A percentile compares a stretch with the other conserved stretches of the same genome.
Evolutionary conservation across 2,888 invertebrate genomes (phyloP).

Genomic region (Pollenia amentaria): DNA sequence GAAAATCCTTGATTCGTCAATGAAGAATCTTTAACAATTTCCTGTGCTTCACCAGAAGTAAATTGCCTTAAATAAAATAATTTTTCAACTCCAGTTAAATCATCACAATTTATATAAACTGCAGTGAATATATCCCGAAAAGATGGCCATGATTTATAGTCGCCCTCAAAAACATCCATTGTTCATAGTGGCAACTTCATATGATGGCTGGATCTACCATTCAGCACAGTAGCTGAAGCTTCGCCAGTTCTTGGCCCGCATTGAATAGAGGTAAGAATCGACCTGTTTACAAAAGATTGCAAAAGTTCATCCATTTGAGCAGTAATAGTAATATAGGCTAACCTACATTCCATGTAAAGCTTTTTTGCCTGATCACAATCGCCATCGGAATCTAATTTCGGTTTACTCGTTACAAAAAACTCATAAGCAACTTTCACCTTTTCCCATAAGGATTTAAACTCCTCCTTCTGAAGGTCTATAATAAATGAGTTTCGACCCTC

Average conservation of each 20-base stretch:
- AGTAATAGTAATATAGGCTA: too few species aligned
- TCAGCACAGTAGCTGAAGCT: too few species aligned
- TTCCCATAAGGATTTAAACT: not conserved
- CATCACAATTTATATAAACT: not conserved
- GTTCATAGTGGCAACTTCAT: not conserved
- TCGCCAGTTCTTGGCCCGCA: too few species aligned
- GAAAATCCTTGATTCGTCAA: too few species aligned
- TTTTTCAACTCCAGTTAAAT: not conserved
- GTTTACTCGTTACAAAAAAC: not conserved
- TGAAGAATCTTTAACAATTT: not conserved
- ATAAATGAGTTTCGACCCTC: not conserved
- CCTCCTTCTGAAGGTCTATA: not conserved
- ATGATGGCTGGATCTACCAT: too few species aligned
- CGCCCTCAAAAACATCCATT: not conserved
- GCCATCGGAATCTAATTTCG: not conserved
- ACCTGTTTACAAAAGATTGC: not conserved
- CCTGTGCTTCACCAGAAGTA: not conserved
- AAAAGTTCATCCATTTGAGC: not conserved
- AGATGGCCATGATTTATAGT: not conserved
- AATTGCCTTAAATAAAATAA: conserved; percentile 1
- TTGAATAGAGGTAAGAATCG: not conserved
- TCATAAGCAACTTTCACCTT: not conserved
- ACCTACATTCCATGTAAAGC: not conserved
- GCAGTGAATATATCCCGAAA: not conserved
- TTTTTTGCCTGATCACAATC: not conserved